Evolutionary conservation across 2,888 invertebrate genomes (phyloP), one percentile per base, ranked within the genome.

Genomic region (Aphelenchoides bicaudatus): DNA sequence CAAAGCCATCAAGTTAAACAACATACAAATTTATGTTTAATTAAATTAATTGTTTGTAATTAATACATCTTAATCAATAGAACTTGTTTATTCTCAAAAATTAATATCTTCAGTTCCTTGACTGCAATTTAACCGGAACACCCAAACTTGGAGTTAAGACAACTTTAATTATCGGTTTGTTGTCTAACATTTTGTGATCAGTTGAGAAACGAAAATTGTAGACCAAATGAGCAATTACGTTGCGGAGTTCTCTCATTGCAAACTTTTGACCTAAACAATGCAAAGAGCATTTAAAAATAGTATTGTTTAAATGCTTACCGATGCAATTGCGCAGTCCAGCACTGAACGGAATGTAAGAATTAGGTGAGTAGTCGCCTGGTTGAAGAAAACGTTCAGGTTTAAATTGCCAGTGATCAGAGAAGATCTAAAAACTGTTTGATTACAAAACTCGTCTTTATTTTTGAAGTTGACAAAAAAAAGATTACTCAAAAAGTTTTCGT

Each of bases 251-350:
- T n/a, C 10, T 8, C 6, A 23, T 5, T 3, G 53, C 53, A 13
- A 53, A 48, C 3, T 47, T 19, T 16, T 53, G 53, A 43, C 52
- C 52, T 51, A 16, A 48, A 51, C n/a, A n/a, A n/a, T n/a, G n/a
- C n/a, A n/a, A n/a, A n/a, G n/a, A n/a, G n/a, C n/a, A n/a, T n/a
- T n/a, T n/a, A n/a, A n/a, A n/a, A n/a, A n/a, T n/a, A n/a, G n/a
- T n/a, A n/a, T n/a, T n/a, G n/a, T n/a, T n/a, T n/a, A n/a, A 34
- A 34, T 13, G 6, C 52, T 8, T 49, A 56, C 53, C 53, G 47
- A 53, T 53, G 47, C 53, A 53, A 25, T 53, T 53, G 19, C 53
- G 19, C 6, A 25, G 10, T 3, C 53, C 53, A 23, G 48, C 47
- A 3, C 19, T 19, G 48, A 53, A 53, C 25, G 53, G 53, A 3